These are phyloP conservation scores for Rhabditoides inermis DNA, from an alignment of 2,888 invertebrate genomes.

Conservation along the genomic window DNA sequence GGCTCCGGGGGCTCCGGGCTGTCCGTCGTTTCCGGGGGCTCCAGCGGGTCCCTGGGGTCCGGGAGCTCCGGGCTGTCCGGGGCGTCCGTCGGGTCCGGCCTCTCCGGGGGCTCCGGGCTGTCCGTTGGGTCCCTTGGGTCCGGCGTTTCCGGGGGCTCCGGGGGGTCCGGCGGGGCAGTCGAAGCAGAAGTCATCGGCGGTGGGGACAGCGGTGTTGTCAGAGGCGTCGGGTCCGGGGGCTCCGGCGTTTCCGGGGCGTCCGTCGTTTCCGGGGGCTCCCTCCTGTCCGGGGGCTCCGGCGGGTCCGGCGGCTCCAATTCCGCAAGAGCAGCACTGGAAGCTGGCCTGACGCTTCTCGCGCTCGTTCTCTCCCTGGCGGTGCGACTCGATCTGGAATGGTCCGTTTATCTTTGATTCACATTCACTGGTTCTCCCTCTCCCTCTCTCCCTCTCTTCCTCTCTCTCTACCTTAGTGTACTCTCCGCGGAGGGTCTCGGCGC, in stretches of 20 bases:
- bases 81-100: slow-evolving; percentile 31
- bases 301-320: slow-evolving; percentile 28
- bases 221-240: slow-evolving; percentile 34
- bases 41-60: no score
- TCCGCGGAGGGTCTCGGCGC: slow-evolving; percentile 16
- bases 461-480: slow-evolving; percentile 25
- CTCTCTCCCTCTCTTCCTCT: no score
- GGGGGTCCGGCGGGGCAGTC: slow-evolving; percentile 35
- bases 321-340: slow-evolving; percentile 31
- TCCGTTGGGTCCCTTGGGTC: slow-evolving; percentile 38
- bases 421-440: no score
- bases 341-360: slow-evolving; percentile 14
- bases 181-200: slow-evolving; percentile 31
- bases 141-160: slow-evolving; percentile 35
- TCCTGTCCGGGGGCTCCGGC: slow-evolving; percentile 29
- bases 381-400: slow-evolving; percentile 14
- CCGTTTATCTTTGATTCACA: no score
- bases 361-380: slow-evolving; percentile 12
- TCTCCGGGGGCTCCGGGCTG: slow-evolving; percentile 29
- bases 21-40: no score
- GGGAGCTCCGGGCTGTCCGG: slow-evolving; percentile 31
- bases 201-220: slow-evolving; percentile 21
- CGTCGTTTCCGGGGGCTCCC: slow-evolving; percentile 29
- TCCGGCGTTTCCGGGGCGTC: slow-evolving; percentile 32
- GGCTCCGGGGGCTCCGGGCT: no score